Percentiles rank a stretch among this genome's conserved stretches.
Evolutionary conservation across 1,140 invertebrate species (phyloP).

Genomic region (Bombus pascuorum): DNA sequence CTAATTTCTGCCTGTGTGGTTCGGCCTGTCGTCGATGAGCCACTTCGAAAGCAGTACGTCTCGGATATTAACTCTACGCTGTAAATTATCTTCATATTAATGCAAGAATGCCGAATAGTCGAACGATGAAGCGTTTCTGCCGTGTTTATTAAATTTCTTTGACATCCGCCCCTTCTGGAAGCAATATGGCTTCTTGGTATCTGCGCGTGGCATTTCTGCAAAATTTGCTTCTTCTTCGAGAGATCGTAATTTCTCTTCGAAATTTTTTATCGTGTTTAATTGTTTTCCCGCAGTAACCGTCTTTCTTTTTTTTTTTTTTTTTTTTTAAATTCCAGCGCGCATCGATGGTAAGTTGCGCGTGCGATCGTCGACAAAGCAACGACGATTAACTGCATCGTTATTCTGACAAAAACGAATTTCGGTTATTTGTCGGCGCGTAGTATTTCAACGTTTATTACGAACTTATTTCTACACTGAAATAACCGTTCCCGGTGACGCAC

Average conservation of each 20-base stretch:
- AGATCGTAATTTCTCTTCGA: background rate
- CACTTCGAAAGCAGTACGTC: constrained; percentile 22
- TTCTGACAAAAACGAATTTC: constrained; percentile 18
- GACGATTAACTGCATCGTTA: background rate
- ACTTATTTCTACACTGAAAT: background rate
- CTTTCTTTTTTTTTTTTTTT: background rate
- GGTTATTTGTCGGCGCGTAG: background rate
- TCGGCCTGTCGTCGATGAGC: background rate
- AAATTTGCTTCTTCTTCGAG: background rate
- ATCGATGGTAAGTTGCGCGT: background rate
- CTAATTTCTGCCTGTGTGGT: background rate
- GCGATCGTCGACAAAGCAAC: background rate
- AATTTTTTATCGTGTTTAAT: background rate
- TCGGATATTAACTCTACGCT: constrained; percentile 42
- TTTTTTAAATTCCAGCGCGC: background rate
- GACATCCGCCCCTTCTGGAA: constrained; percentile 36
- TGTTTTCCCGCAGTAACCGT: background rate
- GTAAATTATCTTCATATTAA: constrained; percentile 67
- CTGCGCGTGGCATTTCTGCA: background rate
- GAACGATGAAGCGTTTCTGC: constrained; percentile 43
- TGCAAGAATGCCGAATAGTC: constrained; percentile 55
- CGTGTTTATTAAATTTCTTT: constrained; percentile 71
- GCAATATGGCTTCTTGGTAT: constrained; percentile 35
- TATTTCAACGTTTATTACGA: constrained; percentile 35
- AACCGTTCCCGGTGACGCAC: background rate